Evolutionary conservation across 1,140 invertebrate genomes (phyloP).

Genomic region (Cotesia chilonis): DNA sequence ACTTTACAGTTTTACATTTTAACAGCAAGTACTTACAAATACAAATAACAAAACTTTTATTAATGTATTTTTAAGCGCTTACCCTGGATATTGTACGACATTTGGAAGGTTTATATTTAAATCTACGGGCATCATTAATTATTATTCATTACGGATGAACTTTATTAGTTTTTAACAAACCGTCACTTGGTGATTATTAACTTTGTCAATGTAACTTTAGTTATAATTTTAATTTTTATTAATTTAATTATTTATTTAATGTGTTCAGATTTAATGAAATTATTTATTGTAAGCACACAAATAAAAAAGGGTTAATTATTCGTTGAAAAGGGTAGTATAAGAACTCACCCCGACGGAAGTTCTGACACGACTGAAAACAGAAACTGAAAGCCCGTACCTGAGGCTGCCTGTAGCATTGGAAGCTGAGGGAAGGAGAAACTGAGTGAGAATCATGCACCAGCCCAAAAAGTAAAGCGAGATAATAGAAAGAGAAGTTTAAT

Average conservation of each 20-base stretch:
- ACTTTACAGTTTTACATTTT: too few species aligned
- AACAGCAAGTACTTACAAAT: too few species aligned
- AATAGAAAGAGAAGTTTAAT: too few species aligned
- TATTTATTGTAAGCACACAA: neutral
- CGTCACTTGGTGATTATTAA: too few species aligned
- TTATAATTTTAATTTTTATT: too few species aligned
- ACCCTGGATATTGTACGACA: constrained; percentile 26
- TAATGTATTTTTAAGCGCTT: neutral
- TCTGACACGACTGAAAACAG: constrained; percentile 24
- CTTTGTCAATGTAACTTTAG: too few species aligned
- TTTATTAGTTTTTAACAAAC: too few species aligned
- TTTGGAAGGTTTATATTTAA: neutral
- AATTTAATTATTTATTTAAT: too few species aligned
- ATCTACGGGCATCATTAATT: neutral
- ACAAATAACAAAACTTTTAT: too few species aligned
- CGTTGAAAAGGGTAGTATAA: neutral
- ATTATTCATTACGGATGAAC: neutral
- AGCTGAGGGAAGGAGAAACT: constrained; percentile 3
- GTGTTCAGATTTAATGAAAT: too few species aligned
- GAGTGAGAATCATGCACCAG: constrained; percentile 7
- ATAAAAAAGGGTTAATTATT: neutral
- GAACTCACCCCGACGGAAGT: constrained; percentile 24
- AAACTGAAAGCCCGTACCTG: constrained; percentile 25
- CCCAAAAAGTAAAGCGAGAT: neutral
- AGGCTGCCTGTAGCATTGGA: constrained; percentile 17